Evolutionary conservation across 2,888 invertebrate species (phyloP), one percentile per base, ranked within the genome.

Genomic region (Cremastinae sp.): DNA sequence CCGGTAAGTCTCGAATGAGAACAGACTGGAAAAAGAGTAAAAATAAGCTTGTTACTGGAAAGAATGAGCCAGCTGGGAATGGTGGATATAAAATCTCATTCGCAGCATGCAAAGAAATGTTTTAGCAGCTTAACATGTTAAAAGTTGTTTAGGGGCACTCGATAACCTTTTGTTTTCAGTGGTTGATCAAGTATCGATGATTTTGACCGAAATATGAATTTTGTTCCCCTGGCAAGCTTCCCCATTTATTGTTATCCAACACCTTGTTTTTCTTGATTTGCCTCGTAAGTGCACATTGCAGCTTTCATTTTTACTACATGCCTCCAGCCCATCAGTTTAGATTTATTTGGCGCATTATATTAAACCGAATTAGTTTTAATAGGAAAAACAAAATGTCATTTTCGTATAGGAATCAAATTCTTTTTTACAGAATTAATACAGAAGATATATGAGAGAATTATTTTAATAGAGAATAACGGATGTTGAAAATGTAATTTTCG

Each of bases 1-100:
- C 83, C 88, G 89, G 88, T 89, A 87, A 89, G 89, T 89, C 51
- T 16, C 47, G 28, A 62, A 20, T 53, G 59, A 69, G 74, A 64
- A 72, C 5, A 28, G 28, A 69, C 64, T 77, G 51, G 69, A 76
- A 78, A 47, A 47, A 16, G 36, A 58, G 53, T 1, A 45, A 12
- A 47, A 22, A 1, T 10, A 12, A 3, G 28, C 28, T 28, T 28
- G 2, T 28, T 5, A 28, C 5, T 28, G 28, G 28, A 28, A 28
- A 28, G 2, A 28, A 3, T 5, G 28, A 28, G 28, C 28, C 28
- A 28, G 2, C 28, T 28, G 2, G 28, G 28, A 28, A 22, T 20
- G 54, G 53, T n/a, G 16, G 65, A 28, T 28, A 28, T 28, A 28
- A 28, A 28, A 28, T 28, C 28, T 5, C 28, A 28, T 2, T 28